Evolutionary conservation across 2,888 invertebrate species (phyloP).

Genomic region (Plemyria rubiginata): DNA sequence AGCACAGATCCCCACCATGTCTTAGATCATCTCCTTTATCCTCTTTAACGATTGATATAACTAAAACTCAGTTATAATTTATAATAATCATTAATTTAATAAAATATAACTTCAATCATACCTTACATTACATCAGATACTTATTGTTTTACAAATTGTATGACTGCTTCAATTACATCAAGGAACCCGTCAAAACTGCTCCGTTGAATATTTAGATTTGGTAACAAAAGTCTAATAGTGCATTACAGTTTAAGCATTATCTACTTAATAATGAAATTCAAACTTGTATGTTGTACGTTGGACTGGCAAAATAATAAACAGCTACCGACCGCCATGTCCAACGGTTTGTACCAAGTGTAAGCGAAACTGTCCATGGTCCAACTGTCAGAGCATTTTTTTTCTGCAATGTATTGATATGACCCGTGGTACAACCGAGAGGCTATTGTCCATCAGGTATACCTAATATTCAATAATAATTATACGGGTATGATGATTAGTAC

Average conservation of each 20-base stretch:
- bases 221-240: background rate
- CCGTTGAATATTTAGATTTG: background rate
- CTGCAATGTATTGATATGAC: too few species aligned
- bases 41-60: slow-evolving; percentile 22
- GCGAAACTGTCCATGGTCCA: too few species aligned
- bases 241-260: too few species aligned
- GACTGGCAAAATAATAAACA: background rate
- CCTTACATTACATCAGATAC: slow-evolving; percentile 31
- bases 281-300: background rate
- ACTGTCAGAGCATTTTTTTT: too few species aligned
- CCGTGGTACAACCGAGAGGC: too few species aligned
- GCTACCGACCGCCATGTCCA: too few species aligned
- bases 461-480: too few species aligned
- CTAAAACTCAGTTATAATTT: slow-evolving; percentile 10
- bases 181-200: slow-evolving; percentile 24
- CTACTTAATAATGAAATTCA: too few species aligned
- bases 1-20: slow-evolving; percentile 60
- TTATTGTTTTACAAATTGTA: slow-evolving; percentile 35
- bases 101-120: slow-evolving; percentile 29
- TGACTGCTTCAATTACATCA: slow-evolving; percentile 12
- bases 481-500: background rate
- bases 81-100: slow-evolving; percentile 37
- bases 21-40: slow-evolving; percentile 50
- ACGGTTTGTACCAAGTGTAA: too few species aligned
- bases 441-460: too few species aligned